phyloP scores from a whole-genome alignment of 2,888 invertebrate genomes.

The Hedychridium roseum region DNA sequence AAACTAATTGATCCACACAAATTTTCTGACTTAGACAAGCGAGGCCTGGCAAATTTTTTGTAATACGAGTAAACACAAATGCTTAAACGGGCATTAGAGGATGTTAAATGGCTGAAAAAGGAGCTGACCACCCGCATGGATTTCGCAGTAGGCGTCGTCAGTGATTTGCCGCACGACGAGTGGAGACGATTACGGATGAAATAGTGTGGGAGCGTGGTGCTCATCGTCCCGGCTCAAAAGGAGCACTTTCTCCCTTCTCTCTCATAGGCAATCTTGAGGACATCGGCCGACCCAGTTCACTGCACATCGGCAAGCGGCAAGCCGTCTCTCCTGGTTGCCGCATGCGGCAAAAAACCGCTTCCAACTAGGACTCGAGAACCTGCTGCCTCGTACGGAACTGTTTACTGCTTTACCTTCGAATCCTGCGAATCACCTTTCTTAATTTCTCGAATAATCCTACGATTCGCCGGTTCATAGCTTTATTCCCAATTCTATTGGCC shows the following conservation, averaged over 20 bases:
- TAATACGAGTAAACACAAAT: too few relatives aligned
- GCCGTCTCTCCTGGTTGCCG: conserved; percentile 20
- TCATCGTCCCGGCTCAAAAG: conserved; percentile 30
- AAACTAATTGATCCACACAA: too few relatives aligned
- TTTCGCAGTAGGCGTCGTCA: conserved; percentile 30
- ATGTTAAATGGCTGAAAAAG: conserved; percentile 20
- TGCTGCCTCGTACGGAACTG: too few relatives aligned
- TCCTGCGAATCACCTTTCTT: too few relatives aligned
- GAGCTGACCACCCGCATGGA: conserved; percentile 36
- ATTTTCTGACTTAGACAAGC: too few relatives aligned
- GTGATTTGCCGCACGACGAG: conserved; percentile 4
- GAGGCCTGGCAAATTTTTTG: too few relatives aligned
- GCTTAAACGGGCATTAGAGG: neutral
- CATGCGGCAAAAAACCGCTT: too few relatives aligned
- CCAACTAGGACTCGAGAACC: too few relatives aligned
- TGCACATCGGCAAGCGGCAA: conserved; percentile 10
- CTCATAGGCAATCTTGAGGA: conserved; percentile 40
- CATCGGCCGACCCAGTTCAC: conserved; percentile 44
- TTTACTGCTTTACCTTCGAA: too few relatives aligned
- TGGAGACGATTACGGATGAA: conserved; percentile 29
- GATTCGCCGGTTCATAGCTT: too few relatives aligned
- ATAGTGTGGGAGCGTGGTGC: conserved; percentile 43
- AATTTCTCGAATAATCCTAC: too few relatives aligned
- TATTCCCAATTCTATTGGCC: too few relatives aligned
- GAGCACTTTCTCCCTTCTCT: conserved; percentile 53